Base-by-base conservation (phyloP, 2,113 vertebrate genomes). In the Tragelaphus imberbis region DNA sequence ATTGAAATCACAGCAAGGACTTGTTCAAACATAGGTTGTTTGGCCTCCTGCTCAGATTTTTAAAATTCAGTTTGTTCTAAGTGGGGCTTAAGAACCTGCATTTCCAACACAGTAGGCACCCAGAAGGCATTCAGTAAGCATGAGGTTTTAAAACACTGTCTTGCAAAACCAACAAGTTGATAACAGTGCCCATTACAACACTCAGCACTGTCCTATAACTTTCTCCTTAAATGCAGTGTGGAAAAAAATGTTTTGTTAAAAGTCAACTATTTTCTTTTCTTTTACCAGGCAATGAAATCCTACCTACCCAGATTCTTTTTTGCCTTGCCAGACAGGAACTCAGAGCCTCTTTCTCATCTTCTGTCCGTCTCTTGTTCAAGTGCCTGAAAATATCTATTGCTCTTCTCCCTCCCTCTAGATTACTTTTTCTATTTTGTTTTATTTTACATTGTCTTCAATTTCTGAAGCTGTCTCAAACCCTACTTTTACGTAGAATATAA, bases 391-490 rank as follows among this genome's bases (percentile, higher is more conserved):
- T 86, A 92, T 77, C 36, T 80, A 14, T 44, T 94, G 85, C 15
- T 89, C 33, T 88, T 84, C 44, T 82, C 75, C 23, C 28, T 44
- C 49, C 28, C 15, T 80, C 53, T 94, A 71, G 75, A 86, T 90
- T 55, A 95, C 63, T 82, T 88, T 92, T 93, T 58, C 55, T 58
- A 21, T 95, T 96, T 93, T 95, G 59, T 10, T 53, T 85, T 86
- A 90, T 77, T 92, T 97, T 47, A 86, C 21, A 25, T 71, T 90
- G 36, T 81, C 53, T 92, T 91, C n/a, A 71, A 61, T 82, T 86
- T 90, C 36, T 55, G 53, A 84, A 92, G 86, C 17, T 61, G 68
- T 85, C 65, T 91, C 75, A 59, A 88, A 65, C 58, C 16, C 3
- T 79, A 68, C 10, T 84, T 79, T 59, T 28, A 53, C n/a, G 58